Conservation (phyloP, 53 echinoderm and acorn worm genomes). For the Holothuria leucospilota region DNA sequence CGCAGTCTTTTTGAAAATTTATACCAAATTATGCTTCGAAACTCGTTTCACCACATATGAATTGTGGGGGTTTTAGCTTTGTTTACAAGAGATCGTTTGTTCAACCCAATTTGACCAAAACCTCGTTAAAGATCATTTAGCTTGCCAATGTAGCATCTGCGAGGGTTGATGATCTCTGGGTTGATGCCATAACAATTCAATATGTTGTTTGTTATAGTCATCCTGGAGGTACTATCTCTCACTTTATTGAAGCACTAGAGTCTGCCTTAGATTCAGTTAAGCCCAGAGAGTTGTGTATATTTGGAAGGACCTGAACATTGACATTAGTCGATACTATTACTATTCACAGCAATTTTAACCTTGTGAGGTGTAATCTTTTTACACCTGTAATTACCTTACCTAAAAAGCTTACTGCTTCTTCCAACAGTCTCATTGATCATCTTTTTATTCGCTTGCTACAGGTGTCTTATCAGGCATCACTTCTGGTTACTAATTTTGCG, state of each 20-base stretch:
- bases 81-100: no score
- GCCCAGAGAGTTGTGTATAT: not conserved
- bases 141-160: no score
- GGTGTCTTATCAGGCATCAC: not conserved
- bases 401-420: not conserved
- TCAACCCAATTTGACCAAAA: no score
- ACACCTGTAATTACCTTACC: slow-evolving; percentile 6
- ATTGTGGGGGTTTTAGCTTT: no score
- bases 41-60: no score
- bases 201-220: not conserved
- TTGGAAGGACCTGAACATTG: slow-evolving; percentile 7
- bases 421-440: not conserved
- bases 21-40: no score
- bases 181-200: not conserved
- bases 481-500: not conserved
- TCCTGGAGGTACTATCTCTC: not conserved
- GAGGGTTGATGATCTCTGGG: no score
- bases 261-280: no score
- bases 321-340: not conserved
- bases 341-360: not conserved
- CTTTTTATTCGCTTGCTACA: not conserved
- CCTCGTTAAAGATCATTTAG: no score
- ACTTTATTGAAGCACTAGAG: not conserved
- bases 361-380: not conserved
- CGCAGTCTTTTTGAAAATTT: no score